Percentiles rank a stretch among this genome's conserved stretches.
Conservation (phyloP, 2,888 invertebrate species). For the Orthonychiurus folsomi region DNA sequence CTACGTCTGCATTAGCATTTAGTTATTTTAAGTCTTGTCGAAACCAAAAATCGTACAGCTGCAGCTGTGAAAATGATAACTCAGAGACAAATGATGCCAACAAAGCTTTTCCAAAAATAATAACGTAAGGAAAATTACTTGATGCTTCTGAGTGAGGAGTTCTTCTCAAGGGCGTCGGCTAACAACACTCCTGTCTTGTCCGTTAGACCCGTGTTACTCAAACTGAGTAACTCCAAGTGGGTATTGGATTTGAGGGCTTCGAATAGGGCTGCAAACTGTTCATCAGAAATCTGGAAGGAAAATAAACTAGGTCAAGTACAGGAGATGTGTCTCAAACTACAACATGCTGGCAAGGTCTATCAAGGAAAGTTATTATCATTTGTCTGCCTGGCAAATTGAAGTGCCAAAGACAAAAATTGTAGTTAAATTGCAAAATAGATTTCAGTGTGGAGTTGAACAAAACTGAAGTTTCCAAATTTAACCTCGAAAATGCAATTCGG, state of each 20-base stretch:
- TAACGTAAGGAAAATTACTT: constrained; percentile 48
- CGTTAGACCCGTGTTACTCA: constrained; percentile 87
- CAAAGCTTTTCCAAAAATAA: too few species aligned
- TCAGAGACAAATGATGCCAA: too few species aligned
- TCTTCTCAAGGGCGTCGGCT: constrained; percentile 72
- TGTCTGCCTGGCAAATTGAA: background rate
- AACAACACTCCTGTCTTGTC: constrained; percentile 77
- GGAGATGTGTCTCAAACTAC: background rate
- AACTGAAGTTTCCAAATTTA: too few species aligned
- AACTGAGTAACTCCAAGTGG: constrained; percentile 77
- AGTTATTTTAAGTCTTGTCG: too few species aligned
- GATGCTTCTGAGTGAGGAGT: constrained; percentile 69
- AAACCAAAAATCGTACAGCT: too few species aligned
- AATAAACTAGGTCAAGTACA: constrained; percentile 16
- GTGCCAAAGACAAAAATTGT: background rate
- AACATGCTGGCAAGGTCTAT: background rate
- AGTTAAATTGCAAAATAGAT: background rate
- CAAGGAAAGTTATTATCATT: background rate
- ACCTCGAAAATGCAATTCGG: too few species aligned
- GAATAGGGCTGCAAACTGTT: constrained; percentile 83
- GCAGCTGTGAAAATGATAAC: too few species aligned
- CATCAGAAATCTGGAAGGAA: constrained; percentile 77
- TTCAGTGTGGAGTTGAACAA: too few species aligned
- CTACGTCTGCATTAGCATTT: too few species aligned
- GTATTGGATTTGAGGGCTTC: constrained; percentile 81